Conservation (phyloP, 2,888 invertebrate genomes). For the Tholera decimalis region DNA sequence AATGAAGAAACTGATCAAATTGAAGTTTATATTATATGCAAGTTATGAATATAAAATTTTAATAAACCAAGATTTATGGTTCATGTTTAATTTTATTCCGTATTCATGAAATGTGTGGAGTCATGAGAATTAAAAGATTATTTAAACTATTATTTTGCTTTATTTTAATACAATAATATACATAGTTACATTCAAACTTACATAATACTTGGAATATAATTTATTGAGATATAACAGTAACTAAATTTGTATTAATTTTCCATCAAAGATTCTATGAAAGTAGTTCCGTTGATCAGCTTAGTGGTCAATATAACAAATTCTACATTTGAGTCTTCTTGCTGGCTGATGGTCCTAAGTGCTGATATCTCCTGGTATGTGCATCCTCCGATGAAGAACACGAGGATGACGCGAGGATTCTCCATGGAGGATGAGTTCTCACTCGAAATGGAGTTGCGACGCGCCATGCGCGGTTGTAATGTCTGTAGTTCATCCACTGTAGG, state of each 20-base stretch:
- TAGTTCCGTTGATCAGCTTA: constrained; percentile 97
- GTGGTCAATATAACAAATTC: constrained; percentile 98
- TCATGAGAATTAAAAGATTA: constrained; percentile 73
- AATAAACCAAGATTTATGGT: constrained; percentile 84
- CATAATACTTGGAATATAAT: constrained; percentile 24
- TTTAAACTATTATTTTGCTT: constrained; percentile 69
- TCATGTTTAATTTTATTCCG: constrained; percentile 79
- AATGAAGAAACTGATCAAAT: constrained; percentile 87
- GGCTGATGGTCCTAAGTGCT: constrained; percentile 94
- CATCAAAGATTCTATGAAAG: constrained; percentile 95
- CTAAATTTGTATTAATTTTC: constrained; percentile 78
- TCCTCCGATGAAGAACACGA: constrained; percentile 99
- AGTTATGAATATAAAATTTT: constrained; percentile 90
- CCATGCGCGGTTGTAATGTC: constrained; percentile 90
- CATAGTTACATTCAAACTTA: constrained; percentile 31
- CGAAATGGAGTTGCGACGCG: constrained; percentile 91
- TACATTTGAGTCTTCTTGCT: constrained; percentile 95
- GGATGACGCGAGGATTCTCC: constrained; percentile 93
- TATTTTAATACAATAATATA: constrained; percentile 62
- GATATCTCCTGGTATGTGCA: constrained; percentile 98
- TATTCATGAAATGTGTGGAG: constrained; percentile 70
- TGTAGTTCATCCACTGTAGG: constrained; percentile 93
- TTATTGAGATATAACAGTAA: constrained; percentile 13
- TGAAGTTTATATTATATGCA: constrained; percentile 89
- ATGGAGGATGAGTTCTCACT: constrained; percentile 90